Conservation (phyloP, 2,113 vertebrate genomes). For the Eurypyga helias region DNA sequence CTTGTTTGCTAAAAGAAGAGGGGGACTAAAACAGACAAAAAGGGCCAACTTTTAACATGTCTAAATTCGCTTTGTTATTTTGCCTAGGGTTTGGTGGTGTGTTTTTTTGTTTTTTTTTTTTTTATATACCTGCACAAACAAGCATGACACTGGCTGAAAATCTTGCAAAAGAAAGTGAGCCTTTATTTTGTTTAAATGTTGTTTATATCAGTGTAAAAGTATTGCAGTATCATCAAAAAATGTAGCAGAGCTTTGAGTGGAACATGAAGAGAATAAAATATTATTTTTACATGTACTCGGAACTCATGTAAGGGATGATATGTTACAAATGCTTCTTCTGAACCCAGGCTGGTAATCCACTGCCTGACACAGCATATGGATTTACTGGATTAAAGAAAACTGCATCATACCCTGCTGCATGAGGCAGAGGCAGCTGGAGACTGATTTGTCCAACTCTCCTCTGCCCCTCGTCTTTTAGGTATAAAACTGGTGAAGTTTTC, state of each 20-base stretch:
- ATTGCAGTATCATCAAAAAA: neutral
- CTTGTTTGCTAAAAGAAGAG: neutral
- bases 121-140: neutral
- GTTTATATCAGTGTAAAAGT: neutral
- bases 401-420: neutral
- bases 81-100: too few relatives aligned
- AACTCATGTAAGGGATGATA: neutral
- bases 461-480: neutral
- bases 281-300: neutral
- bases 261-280: neutral
- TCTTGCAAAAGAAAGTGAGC: neutral
- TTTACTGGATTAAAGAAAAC: neutral
- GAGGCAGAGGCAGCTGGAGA: neutral
- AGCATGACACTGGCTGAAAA: neutral
- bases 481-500: neutral
- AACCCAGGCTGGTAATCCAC: neutral
- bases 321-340: neutral
- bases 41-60: neutral
- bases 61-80: neutral
- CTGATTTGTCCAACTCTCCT: neutral
- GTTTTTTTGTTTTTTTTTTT: neutral
- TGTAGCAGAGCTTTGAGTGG: neutral
- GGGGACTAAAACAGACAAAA: neutral
- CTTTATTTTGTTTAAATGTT: neutral
- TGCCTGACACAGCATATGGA: neutral